phyloP scores from a whole-genome alignment of 1,140 invertebrate species.

The Radopholus similis region DNA sequence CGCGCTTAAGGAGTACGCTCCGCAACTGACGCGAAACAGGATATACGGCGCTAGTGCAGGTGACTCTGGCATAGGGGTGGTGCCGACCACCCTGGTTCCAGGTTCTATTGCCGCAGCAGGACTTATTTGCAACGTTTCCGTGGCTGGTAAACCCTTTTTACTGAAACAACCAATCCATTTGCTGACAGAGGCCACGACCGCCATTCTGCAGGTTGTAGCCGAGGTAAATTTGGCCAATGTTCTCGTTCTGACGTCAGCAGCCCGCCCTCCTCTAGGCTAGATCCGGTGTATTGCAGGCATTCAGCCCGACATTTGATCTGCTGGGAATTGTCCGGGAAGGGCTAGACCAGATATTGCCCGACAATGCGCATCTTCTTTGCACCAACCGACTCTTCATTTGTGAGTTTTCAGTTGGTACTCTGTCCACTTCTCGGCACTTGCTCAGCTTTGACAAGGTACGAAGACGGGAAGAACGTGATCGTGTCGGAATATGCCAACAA shows the following conservation, averaged over 20 bases:
- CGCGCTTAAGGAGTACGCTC: conserved; percentile 75
- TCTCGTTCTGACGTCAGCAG: background rate
- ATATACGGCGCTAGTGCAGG: conserved; percentile 92
- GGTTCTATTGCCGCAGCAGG: conserved; percentile 89
- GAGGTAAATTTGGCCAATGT: conserved; percentile 31
- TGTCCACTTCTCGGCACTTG: background rate
- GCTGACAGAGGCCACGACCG: conserved; percentile 66
- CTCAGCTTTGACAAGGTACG: conserved; percentile 77
- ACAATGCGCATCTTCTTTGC: conserved; percentile 79
- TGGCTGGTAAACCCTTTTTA: conserved; percentile 60
- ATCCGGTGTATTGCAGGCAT: conserved; percentile 79
- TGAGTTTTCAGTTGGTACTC: background rate
- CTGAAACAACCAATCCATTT: background rate
- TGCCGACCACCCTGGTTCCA: no score
- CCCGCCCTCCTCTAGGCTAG: conserved; percentile 69
- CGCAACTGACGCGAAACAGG: conserved; percentile 84
- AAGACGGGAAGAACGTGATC: conserved; percentile 88
- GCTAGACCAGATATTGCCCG: conserved; percentile 78
- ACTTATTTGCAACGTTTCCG: conserved; percentile 81
- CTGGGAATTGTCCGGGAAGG: conserved; percentile 78
- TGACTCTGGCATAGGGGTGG: no score
- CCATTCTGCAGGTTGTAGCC: conserved; percentile 52
- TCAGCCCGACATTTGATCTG: conserved; percentile 88
- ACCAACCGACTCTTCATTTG: conserved; percentile 84
- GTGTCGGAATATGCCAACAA: conserved; percentile 83